A percentile compares a stretch with the other conserved stretches of the same genome.
phyloP scores from a whole-genome alignment of 2,113 vertebrate genomes.

The Cyprinodon brontotheroides region DNA sequence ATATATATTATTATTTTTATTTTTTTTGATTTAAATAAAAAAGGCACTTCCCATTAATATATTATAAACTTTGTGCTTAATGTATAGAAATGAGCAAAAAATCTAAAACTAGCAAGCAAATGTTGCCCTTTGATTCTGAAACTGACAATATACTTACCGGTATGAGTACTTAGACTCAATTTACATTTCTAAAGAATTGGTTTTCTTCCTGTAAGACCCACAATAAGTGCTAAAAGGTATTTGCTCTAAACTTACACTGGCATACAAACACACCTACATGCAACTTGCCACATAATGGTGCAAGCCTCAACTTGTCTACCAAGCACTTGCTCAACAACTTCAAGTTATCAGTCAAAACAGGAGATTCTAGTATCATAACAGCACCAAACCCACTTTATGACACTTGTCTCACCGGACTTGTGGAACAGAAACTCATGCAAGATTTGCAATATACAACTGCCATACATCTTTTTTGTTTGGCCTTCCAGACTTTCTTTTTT shows the following conservation, averaged over 20 bases:
- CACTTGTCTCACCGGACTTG: constrained; percentile 30
- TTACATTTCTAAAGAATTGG: background rate
- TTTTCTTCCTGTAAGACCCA: constrained; percentile 18
- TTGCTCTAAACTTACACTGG: constrained; percentile 25
- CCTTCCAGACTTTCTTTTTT: constrained; percentile 11
- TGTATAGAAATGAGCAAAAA: background rate
- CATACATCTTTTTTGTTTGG: constrained; percentile 48
- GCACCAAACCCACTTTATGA: constrained; percentile 44
- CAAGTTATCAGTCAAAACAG: constrained; percentile 47
- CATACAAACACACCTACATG: constrained; percentile 28
- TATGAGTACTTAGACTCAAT: background rate
- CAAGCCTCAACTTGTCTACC: constrained; percentile 63
- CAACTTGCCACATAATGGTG: constrained; percentile 8
- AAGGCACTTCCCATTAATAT: too few species aligned
- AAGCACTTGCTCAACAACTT: constrained; percentile 43
- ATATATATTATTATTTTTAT: too few species aligned
- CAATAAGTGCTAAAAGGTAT: constrained; percentile 41
- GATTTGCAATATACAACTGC: constrained; percentile 35
- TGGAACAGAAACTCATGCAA: constrained; percentile 43
- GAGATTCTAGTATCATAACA: constrained; percentile 50
- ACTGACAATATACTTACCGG: background rate
- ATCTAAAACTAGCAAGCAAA: background rate
- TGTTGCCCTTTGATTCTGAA: background rate
- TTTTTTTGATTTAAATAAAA: too few species aligned
- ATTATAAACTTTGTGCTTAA: too few species aligned